Conservation (phyloP, 2,797 vertebrate species). For the Acropternis orthonyx region DNA sequence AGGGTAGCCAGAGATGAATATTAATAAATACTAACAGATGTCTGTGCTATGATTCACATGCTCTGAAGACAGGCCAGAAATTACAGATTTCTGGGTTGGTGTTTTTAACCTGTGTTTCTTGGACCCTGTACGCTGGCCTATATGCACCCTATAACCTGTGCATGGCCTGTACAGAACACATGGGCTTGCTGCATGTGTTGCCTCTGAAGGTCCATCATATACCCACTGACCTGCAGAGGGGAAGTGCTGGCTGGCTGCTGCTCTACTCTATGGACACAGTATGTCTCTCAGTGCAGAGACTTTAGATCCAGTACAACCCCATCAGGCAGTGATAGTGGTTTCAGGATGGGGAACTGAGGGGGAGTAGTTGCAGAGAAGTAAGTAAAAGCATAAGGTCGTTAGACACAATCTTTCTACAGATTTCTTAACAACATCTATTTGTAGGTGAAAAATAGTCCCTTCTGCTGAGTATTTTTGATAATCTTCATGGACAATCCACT, state of each 20-base stretch:
- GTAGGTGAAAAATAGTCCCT: background rate
- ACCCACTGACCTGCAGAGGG: background rate
- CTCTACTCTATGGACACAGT: background rate
- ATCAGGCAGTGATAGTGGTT: background rate
- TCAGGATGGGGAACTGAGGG: background rate
- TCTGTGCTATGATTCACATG: background rate
- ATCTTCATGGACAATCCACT: background rate
- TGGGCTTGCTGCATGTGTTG: accelerated
- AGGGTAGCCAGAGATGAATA: background rate
- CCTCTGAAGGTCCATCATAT: background rate
- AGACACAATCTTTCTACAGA: background rate
- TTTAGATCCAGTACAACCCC: background rate
- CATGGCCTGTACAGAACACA: too few species aligned
- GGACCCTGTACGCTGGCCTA: background rate
- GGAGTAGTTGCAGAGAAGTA: background rate
- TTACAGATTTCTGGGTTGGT: background rate
- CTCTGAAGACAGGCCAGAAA: background rate
- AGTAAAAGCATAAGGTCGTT: background rate
- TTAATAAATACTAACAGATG: background rate
- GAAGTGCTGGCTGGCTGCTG: background rate
- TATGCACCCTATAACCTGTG: background rate
- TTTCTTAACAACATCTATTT: background rate
- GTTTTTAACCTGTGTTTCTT: background rate
- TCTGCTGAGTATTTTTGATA: background rate
- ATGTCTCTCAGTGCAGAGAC: background rate